Evolutionary conservation across 2,113 vertebrate species (phyloP).

Genomic region (Lethenteron camtschaticum): DNA sequence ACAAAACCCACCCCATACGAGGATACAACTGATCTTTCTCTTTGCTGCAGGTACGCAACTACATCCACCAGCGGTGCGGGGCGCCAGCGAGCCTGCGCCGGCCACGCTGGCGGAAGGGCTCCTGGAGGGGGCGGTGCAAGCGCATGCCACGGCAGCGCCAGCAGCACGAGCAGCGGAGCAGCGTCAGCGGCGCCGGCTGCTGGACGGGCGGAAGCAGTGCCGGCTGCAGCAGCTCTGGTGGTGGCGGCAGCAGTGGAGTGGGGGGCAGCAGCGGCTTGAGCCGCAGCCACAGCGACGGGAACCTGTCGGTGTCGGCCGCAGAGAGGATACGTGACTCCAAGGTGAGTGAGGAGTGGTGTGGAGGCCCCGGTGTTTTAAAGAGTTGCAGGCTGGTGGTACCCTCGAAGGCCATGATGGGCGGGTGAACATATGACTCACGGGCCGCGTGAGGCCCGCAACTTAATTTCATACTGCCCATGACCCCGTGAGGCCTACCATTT

Average conservation of each 20-base stretch:
- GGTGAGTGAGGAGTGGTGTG: constrained; percentile 25
- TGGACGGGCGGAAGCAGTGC: constrained; percentile 60
- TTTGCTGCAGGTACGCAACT: constrained; percentile 52
- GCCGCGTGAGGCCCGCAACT: too few species aligned
- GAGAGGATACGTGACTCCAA: constrained; percentile 94
- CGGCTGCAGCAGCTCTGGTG: constrained; percentile 75
- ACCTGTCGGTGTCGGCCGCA: constrained; percentile 56
- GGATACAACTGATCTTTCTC: too few species aligned
- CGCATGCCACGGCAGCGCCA: constrained; percentile 41
- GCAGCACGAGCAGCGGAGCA: constrained; percentile 60
- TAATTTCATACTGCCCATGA: too few species aligned
- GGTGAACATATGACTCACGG: too few species aligned
- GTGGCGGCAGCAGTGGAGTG: constrained; percentile 40
- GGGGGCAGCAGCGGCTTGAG: constrained; percentile 61
- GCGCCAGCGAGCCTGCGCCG: background rate
- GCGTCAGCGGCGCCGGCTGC: constrained; percentile 47
- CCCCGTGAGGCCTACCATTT: too few species aligned
- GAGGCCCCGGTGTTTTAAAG: too few species aligned
- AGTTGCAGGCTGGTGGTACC: too few species aligned
- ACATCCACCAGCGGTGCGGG: constrained; percentile 61
- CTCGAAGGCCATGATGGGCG: too few species aligned
- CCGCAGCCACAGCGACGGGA: constrained; percentile 80
- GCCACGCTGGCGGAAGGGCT: background rate
- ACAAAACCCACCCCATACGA: too few species aligned
- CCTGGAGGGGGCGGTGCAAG: background rate